Percentiles rank a stretch among this genome's conserved stretches.
Conservation (phyloP, 2,888 invertebrate species). For the Invenusta paracnida region DNA sequence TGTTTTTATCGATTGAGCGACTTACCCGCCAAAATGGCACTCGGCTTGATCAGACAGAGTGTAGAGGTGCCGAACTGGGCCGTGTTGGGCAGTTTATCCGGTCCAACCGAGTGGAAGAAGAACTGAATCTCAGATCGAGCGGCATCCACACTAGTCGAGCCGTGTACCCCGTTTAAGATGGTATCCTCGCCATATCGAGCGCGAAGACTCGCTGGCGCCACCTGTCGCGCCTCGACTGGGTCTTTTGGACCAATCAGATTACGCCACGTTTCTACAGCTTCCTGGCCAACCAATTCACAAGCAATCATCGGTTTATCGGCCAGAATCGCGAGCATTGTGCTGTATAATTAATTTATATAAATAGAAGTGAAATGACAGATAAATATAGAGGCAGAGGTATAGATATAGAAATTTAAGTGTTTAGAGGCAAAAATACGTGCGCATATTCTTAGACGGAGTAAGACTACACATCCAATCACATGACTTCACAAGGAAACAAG, state of each 20-base stretch:
- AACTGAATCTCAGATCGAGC: slow-evolving; percentile 62
- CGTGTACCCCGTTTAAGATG: slow-evolving; percentile 63
- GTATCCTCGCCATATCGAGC: slow-evolving; percentile 48
- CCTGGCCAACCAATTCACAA: slow-evolving; percentile 71
- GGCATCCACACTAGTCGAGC: slow-evolving; percentile 65
- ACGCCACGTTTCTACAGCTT: slow-evolving; percentile 66
- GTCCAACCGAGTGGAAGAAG: slow-evolving; percentile 60
- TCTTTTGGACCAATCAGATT: slow-evolving; percentile 65
- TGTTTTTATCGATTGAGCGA: no score
- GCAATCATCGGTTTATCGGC: slow-evolving; percentile 65
- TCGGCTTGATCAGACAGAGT: slow-evolving; percentile 78
- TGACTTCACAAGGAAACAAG: no score
- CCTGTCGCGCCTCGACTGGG: slow-evolving; percentile 51
- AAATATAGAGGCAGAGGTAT: no score
- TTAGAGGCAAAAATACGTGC: no score
- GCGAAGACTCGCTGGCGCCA: slow-evolving; percentile 50
- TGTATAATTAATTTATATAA: no score
- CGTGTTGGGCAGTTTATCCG: slow-evolving; percentile 52
- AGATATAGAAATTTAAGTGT: no score
- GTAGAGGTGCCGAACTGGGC: slow-evolving; percentile 57
- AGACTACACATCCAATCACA: no score
- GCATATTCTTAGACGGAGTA: no score
- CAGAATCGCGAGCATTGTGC: no score
- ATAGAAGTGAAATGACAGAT: no score
- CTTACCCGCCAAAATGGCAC: slow-evolving; percentile 73